Evolutionary conservation across 2,888 invertebrate species (phyloP), one percentile per base, ranked within the genome.

Genomic region (Lasioglossum vierecki): DNA sequence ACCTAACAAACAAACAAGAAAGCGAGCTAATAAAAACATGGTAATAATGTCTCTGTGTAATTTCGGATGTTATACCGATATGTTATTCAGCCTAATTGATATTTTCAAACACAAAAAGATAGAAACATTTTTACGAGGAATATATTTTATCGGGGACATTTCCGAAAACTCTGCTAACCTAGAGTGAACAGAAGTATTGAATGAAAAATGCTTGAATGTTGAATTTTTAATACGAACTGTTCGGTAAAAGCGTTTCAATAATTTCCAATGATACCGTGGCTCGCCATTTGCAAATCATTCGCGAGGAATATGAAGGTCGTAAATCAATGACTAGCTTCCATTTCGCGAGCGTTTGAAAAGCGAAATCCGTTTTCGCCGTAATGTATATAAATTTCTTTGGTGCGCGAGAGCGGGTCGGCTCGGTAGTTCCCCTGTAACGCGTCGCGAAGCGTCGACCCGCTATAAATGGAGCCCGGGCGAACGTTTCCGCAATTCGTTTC

Each of bases 401-500:
- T 15, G 26, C 8, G 30, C 13, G 39, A 13, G 41, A 13, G n/a
- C 44, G 11, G 71, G 2, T n/a, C 13, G 30, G 13, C 26, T 4
- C 49, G 13, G 57, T n/a, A 35, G n/a, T 71, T 84, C 76, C 71
- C 79, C 63, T 15, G 15, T 71, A 44, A 44, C 44, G 44, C 44
- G 44, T 44, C 44, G 78, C 68, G 73, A 30, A 63, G 26, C 66
- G 70, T 35, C 63, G n/a, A 44, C 49, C 79, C 57, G 74, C 75
- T 80, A 68, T 13, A 35, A 76, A 76, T 68, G 57, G 30, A 66
- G 44, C 57, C 72, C 26, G 57, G 13, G 78, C 30, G 41, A 60
- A 70, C 76, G 76, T 82, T 82, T 74, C 73, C 57, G 72, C 60
- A 82, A 83, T 75, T 76, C 74, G 78, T 86, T 73, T 66, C 53